phyloP scores from a whole-genome alignment of 1,140 invertebrate genomes.

The Zaprionus africanus region DNA sequence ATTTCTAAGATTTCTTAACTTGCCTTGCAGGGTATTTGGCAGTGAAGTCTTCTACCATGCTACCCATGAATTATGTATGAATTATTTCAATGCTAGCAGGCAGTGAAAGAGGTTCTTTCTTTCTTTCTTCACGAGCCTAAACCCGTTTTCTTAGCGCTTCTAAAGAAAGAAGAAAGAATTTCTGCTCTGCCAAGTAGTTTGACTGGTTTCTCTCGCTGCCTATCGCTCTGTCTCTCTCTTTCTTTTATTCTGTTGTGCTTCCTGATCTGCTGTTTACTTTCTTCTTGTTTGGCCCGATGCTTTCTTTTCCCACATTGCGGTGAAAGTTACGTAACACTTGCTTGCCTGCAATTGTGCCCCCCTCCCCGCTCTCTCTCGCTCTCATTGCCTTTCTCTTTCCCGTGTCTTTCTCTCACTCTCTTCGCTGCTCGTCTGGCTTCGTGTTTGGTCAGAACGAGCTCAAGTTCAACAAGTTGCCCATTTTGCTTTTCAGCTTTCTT shows the following conservation, averaged over 20 bases:
- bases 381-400: neutral
- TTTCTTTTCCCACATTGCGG: slow-evolving; percentile 57
- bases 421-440: neutral
- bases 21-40: neutral
- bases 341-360: slow-evolving; percentile 34
- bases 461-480: slow-evolving; percentile 70
- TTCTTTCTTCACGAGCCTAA: neutral
- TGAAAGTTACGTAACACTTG: slow-evolving; percentile 77
- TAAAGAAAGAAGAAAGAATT: slow-evolving; percentile 2
- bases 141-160: neutral
- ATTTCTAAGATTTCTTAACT: neutral
- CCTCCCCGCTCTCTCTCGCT: neutral
- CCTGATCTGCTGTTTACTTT: slow-evolving; percentile 65
- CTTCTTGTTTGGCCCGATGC: slow-evolving; percentile 50
- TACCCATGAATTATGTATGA: neutral
- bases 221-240: neutral
- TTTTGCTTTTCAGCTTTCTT: slow-evolving; percentile 73
- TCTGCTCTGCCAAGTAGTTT: neutral
- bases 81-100: neutral
- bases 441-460: slow-evolving; percentile 69
- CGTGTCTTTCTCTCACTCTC: neutral
- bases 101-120: slow-evolving; percentile 2
- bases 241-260: slow-evolving; percentile 29
- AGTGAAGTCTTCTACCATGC: neutral
- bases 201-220: slow-evolving; percentile 5